Evolutionary conservation across 2,113 vertebrate genomes (phyloP), one percentile per base, ranked within the genome.

Genomic region (Colaptes auratus): DNA sequence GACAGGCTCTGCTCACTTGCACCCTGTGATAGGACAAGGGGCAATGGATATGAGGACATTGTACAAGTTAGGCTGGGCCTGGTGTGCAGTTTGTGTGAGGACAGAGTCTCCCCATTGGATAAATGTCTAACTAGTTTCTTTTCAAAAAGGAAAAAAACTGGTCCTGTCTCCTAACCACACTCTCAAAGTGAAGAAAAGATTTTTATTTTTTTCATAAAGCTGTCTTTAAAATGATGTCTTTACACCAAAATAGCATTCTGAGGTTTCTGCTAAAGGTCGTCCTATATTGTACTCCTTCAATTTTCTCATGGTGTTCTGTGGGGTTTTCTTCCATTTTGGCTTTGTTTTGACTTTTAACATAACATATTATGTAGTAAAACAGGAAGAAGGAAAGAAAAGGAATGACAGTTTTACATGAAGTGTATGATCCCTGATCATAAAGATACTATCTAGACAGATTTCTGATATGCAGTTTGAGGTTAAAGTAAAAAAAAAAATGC

Each of bases 271-370:
- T 53, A 7, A 15, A 23, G 13, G 9, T 21, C 10, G 24, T 31
- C 15, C 15, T 78, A 12, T 77, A 39, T 28, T 71, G 3, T 19
- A 46, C 2, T 69, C 5, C 10, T 72, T 79, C 14, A 75, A 5
- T n/a, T 71, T 56, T 59, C n/a, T 30, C 58, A 20, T 35, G 16
- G 13, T 8, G 6, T 48, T 74, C 36, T 48, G 10, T 72, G 25
- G 12, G 1, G 0, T 1, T 36, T 7, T 27, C 69, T 64, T 33
- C 3, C 36, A 3, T 30, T 0, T 25, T 15, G 15, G 10, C 27
- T 36, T 61, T 35, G 6, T 6, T 20, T 4, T 1, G 42, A 44
- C 15, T 44, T 44, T 44, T 44, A 16, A 42, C 3, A 21, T 58
- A 44, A 28, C 3, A 12, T 48, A 39, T 24, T 42, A 58, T n/a